Evolutionary conservation across 2,797 vertebrate genomes (phyloP).

Genomic region (Decapterus maruadsi): DNA sequence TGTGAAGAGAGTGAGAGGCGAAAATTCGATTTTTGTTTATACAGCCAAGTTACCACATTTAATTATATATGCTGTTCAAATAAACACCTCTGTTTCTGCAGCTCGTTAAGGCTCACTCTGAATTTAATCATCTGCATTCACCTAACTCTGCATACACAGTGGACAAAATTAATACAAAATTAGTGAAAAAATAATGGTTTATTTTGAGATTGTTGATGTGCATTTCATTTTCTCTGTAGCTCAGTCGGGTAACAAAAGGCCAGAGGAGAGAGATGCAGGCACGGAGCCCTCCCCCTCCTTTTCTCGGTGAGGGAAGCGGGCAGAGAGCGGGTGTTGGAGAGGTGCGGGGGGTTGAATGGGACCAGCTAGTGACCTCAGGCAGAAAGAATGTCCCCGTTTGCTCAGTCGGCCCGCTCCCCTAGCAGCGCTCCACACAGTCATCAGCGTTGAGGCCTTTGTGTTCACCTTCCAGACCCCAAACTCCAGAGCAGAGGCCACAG

Average conservation of each 20-base stretch:
- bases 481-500: conserved; percentile 79
- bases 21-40: not conserved
- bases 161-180: not conserved
- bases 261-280: conserved; percentile 72
- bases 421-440: conserved; percentile 80
- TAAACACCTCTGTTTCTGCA: not conserved
- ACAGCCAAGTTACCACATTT: not conserved
- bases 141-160: not conserved
- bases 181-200: not conserved
- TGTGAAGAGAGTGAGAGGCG: not conserved
- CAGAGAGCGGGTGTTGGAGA: conserved; percentile 76
- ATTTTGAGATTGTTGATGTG: conserved; percentile 1
- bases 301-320: conserved; percentile 66
- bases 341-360: conserved; percentile 91
- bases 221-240: conserved; percentile 36
- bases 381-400: conserved; percentile 96
- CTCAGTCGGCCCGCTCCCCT: conserved; percentile 88
- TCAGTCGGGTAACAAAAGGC: conserved; percentile 86
- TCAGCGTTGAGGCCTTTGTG: conserved; percentile 78
- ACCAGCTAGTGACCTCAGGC: conserved; percentile 96
- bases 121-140: not conserved
- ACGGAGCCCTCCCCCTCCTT: conserved; percentile 83
- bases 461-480: conserved; percentile 81
- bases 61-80: not conserved
- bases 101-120: not conserved